These are phyloP conservation scores for Chloebia gouldiae DNA, from an alignment of 2,113 vertebrate species.

Conservation along the genomic window DNA sequence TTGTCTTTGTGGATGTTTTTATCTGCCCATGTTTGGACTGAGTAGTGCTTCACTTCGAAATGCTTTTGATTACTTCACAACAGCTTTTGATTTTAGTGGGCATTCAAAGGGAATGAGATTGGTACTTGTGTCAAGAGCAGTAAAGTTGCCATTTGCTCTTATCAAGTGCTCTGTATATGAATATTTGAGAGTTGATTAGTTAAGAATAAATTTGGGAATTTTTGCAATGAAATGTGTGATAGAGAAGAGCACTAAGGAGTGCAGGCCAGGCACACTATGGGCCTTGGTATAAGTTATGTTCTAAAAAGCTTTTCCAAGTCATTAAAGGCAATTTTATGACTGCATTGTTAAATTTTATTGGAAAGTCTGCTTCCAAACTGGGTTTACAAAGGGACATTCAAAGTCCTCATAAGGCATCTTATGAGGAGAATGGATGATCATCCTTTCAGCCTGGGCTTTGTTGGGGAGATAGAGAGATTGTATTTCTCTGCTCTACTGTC, in stretches of 20 bases:
- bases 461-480: neutral
- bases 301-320: neutral
- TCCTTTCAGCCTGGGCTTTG: neutral
- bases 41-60: neutral
- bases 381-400: neutral
- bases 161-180: neutral
- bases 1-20: neutral
- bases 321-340: neutral
- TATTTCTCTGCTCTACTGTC: neutral
- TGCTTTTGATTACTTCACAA: neutral
- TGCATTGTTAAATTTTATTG: neutral
- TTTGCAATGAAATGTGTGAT: neutral
- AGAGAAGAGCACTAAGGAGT: neutral
- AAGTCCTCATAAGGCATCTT: neutral
- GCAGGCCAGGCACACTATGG: neutral
- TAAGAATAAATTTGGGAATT: neutral
- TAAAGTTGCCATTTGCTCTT: neutral
- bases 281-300: neutral
- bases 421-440: neutral
- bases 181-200: neutral
- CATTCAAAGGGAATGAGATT: neutral
- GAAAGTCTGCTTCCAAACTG: neutral
- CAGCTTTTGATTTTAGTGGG: neutral
- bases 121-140: neutral
- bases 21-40: accelerated